These are phyloP conservation scores for Noctua fimbriata DNA, from an alignment of 2,888 invertebrate species.

Conservation along the genomic window DNA sequence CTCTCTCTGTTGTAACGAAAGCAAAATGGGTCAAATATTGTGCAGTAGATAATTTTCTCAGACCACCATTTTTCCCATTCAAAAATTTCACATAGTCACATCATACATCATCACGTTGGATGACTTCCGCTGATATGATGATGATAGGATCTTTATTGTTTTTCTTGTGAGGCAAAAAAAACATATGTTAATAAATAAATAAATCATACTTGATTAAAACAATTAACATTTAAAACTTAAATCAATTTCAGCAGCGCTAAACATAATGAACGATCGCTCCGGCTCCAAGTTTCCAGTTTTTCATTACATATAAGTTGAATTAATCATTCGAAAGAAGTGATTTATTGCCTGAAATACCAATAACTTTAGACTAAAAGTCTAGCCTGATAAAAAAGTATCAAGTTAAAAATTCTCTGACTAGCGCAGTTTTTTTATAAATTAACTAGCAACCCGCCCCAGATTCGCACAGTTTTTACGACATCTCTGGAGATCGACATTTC, in stretches of 20 bases:
- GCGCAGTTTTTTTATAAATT: background rate
- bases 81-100: background rate
- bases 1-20: background rate
- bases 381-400: background rate
- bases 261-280: background rate
- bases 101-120: background rate
- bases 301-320: background rate
- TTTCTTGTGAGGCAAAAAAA: background rate
- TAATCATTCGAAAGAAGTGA: slow-evolving; percentile 7
- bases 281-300: background rate
- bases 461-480: background rate
- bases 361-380: background rate
- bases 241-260: background rate
- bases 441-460: background rate
- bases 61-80: background rate
- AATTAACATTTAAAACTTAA: background rate
- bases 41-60: background rate
- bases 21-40: background rate
- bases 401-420: background rate
- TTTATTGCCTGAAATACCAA: background rate
- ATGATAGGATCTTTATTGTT: background rate
- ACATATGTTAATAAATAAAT: background rate
- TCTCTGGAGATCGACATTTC: background rate
- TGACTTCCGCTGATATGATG: background rate
- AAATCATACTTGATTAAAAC: background rate